Base-by-base conservation (phyloP, 2,797 vertebrate genomes). In the Trachurus trachurus region DNA sequence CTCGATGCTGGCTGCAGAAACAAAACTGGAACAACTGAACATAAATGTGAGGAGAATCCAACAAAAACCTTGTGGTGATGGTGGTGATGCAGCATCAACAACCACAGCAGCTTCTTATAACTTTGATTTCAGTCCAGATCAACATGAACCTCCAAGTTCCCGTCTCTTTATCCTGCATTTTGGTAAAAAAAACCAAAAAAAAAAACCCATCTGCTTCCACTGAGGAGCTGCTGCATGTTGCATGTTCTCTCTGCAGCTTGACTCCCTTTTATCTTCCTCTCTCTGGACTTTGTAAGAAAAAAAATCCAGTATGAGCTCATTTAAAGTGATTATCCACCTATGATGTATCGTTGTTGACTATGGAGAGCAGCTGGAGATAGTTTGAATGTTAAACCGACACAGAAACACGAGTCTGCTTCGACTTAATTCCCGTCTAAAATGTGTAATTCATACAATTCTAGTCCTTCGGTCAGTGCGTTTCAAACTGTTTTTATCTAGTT, bases 31-130 rank as follows among this genome's bases (percentile, higher is more conserved):
- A 29, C 16, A 60, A 6, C 34, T 37, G 16, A 58, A n/a, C 21
- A 52, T 40, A 5, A 45, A 15, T n/a, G 19, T 22, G 17, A 58
- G 29, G 13, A 6, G 21, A 64, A 0, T 37, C 19, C 5, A 17
- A n/a, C 21, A 47, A 52, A 9, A 75, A 67, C 1, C 53, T 66
- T 39, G 29, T 59, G 44, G n/a, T n/a, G n/a, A n/a, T n/a, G n/a
- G n/a, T n/a, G n/a, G n/a, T n/a, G n/a, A n/a, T n/a, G n/a, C n/a
- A n/a, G n/a, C n/a, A n/a, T n/a, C n/a, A n/a, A n/a, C n/a, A n/a
- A n/a, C n/a, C n/a, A n/a, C n/a, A n/a, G n/a, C n/a, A n/a, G n/a
- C n/a, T n/a, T n/a, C n/a, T n/a, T n/a, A n/a, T n/a, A n/a, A n/a
- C n/a, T n/a, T n/a, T n/a, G n/a, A n/a, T n/a, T n/a, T n/a, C n/a